These are phyloP conservation scores for Embiotoca jacksoni DNA, from an alignment of 2,113 vertebrate species.

Conservation along the genomic window DNA sequence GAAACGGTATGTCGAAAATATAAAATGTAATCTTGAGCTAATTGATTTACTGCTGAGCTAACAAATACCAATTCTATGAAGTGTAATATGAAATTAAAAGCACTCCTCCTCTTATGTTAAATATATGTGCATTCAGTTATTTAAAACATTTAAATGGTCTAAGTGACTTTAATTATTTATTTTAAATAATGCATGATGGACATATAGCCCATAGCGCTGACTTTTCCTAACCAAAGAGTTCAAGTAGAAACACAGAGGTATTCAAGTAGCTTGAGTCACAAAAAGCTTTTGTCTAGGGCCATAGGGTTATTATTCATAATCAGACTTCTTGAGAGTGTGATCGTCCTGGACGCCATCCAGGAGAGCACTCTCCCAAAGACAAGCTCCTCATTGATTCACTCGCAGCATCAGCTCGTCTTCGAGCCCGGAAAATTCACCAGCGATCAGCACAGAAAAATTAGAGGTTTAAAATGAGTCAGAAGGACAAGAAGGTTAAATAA, in stretches of 20 bases:
- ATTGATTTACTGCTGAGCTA: too few species aligned
- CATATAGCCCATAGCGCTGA: not conserved
- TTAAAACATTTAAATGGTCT: not conserved
- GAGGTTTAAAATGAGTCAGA: constrained; percentile 28
- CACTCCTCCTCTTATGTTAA: too few species aligned
- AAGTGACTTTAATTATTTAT: not conserved
- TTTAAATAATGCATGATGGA: too few species aligned
- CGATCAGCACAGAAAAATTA: constrained; percentile 45
- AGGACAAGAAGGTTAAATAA: constrained; percentile 32
- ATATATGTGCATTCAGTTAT: too few species aligned
- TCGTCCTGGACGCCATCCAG: constrained; percentile 54
- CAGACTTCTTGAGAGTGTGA: constrained; percentile 46
- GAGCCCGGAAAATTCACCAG: constrained; percentile 27
- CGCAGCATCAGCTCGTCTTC: constrained; percentile 22
- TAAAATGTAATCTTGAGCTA: too few species aligned
- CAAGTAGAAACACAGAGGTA: not conserved
- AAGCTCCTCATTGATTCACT: constrained; percentile 60
- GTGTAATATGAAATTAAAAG: too few species aligned
- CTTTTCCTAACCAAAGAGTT: not conserved
- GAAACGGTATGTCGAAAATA: too few species aligned
- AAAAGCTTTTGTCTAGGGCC: constrained; percentile 3
- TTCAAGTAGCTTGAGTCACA: not conserved
- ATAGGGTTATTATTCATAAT: constrained; percentile 23
- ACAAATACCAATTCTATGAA: too few species aligned
- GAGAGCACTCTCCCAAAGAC: constrained; percentile 55